These are phyloP conservation scores for Illadopsis cleaveri DNA, from an alignment of 2,113 vertebrate species.

Conservation along the genomic window DNA sequence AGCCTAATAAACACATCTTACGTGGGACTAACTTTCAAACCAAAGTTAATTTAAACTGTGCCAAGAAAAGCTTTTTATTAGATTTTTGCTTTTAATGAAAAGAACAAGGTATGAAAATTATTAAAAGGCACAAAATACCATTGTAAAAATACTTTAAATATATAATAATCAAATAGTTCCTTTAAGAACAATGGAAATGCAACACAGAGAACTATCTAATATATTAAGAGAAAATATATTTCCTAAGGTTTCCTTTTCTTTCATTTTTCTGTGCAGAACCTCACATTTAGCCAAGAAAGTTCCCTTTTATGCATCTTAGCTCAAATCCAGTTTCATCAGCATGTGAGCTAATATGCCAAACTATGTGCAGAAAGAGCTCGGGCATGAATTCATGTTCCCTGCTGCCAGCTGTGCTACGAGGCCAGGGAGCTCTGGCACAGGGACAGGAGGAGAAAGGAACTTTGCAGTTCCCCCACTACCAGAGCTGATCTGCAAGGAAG, in stretches of 20 bases:
- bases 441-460: neutral
- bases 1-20: neutral
- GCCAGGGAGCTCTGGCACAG: neutral
- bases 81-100: slow-evolving; percentile 21
- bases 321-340: slow-evolving; percentile 6
- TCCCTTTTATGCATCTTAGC: neutral
- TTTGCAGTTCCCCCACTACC: neutral
- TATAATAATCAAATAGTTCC: neutral
- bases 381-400: neutral
- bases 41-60: neutral
- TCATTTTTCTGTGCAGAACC: neutral
- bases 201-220: neutral
- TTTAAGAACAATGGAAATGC: neutral
- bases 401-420: neutral
- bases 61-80: neutral
- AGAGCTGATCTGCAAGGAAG: neutral
- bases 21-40: neutral
- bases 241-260: neutral
- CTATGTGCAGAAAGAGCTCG: slow-evolving; percentile 12
- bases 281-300: neutral
- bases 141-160: neutral
- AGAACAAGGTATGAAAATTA: neutral
- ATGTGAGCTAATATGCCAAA: neutral
- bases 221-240: neutral
- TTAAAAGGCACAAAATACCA: neutral